Evolutionary conservation across 2,888 invertebrate species (phyloP), one percentile per base, ranked within the genome.

Genomic region (Clepsis dumicolana): DNA sequence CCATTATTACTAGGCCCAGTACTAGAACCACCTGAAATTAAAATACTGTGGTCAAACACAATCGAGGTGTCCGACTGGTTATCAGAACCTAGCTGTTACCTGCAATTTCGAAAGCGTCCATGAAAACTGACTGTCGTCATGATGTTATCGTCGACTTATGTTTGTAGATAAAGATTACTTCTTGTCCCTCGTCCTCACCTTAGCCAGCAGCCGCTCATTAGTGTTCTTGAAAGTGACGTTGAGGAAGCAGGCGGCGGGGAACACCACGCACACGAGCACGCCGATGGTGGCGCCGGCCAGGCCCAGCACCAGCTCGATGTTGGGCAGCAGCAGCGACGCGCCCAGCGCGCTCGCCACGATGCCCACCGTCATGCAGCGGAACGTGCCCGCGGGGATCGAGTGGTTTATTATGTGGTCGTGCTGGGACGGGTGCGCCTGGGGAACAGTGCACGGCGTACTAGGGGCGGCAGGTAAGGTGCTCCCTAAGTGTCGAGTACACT

Each of bases 261-360:
- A 97, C 80, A 99, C 96, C 38, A 98, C 95, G 79, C 99, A 99
- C 74, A 99, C 96, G 74, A 98, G 95, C 14, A 98, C 97, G 0
- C 99, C 99, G 76, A 99, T 98, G 0, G 99, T 99, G 1, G 99
- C 98, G 0, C 99, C 99, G 41, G 98, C 96, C 38, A 99, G 91
- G 0, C 99, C 99, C 69, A 99, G 94, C 64, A 99, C 98, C 77
- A 99, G 95, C 92, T 99, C 98, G 69, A 98, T 98, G 82, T 98
- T 98, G 16, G 99, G 99, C 76, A 99, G 96, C 72, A 98, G 86
- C 61, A 99, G 95, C 14, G 98, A 98, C 66, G 97, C 95, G 67
- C 96, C 89, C 60, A 99, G 93, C 0, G 98, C 96, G 21, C 95
- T 94, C 0, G 94, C 88, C 0, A 99, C 95, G 71, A 99, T 97